phyloP scores from a whole-genome alignment of 2,888 invertebrate genomes.

The Platerodrilus igneus region DNA sequence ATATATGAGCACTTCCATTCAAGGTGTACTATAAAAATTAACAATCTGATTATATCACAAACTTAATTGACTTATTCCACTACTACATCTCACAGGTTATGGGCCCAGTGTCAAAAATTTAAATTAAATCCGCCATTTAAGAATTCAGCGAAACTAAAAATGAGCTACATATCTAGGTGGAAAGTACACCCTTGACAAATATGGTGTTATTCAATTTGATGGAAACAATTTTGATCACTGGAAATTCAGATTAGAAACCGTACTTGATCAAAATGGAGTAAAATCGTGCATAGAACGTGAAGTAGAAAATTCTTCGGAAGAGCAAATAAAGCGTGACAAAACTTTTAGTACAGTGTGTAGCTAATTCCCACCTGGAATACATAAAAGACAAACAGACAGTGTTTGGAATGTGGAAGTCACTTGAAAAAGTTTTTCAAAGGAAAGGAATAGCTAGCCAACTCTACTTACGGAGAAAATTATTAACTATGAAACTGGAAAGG shows the following conservation, averaged over 20 bases:
- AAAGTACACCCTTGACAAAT: slow-evolving; percentile 7
- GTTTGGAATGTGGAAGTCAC: slow-evolving; percentile 31
- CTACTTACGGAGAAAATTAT: slow-evolving; percentile 28
- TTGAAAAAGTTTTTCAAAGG: slow-evolving; percentile 28
- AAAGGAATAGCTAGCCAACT: slow-evolving; percentile 31
- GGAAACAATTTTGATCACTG: slow-evolving; percentile 24
- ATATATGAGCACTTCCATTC: no score
- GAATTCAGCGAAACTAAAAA: neutral
- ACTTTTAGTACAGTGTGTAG: slow-evolving; percentile 30
- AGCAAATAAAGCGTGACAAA: slow-evolving; percentile 17
- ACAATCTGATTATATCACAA: no score
- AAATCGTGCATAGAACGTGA: slow-evolving; percentile 20
- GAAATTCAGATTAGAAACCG: slow-evolving; percentile 23
- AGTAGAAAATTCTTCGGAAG: slow-evolving; percentile 9
- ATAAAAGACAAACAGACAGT: slow-evolving; percentile 30
- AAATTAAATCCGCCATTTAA: neutral
- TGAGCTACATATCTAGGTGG: neutral
- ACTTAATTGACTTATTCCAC: no score
- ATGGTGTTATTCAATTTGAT: slow-evolving; percentile 22
- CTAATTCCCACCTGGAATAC: slow-evolving; percentile 30
- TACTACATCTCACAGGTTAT: no score
- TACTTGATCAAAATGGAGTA: slow-evolving; percentile 22
- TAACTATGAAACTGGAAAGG: slow-evolving; percentile 26
- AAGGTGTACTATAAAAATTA: no score
- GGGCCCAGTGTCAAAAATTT: neutral